Percentiles rank a stretch among this genome's conserved stretches.
phyloP scores from a whole-genome alignment of 2,888 invertebrate species.

The Macaria notata region DNA sequence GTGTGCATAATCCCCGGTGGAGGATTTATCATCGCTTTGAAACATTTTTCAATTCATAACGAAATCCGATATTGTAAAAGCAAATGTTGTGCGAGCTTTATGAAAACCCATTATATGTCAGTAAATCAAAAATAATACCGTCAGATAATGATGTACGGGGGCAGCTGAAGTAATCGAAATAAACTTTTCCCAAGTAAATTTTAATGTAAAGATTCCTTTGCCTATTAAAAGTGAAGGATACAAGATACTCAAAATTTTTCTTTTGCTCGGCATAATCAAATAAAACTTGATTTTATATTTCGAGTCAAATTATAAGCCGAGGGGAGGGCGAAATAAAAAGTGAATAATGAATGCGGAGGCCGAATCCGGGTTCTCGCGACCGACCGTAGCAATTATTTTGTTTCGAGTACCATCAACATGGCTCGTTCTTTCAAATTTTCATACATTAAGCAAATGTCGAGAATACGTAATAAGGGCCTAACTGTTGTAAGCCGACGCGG shows the following conservation, averaged over 20 bases:
- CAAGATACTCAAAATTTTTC: conserved; percentile 66
- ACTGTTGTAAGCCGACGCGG: conserved; percentile 69
- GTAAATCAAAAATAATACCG: conserved; percentile 18
- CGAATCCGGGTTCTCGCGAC: conserved; percentile 76
- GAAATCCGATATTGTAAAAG: conserved; percentile 15
- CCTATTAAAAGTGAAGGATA: conserved; percentile 70
- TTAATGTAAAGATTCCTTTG: conserved; percentile 56
- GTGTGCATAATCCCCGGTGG: conserved; percentile 1
- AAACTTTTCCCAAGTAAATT: conserved; percentile 53
- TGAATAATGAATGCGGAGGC: conserved; percentile 81
- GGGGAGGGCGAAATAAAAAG: conserved; percentile 79
- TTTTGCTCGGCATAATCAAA: conserved; percentile 75
- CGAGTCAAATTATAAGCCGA: conserved; percentile 80
- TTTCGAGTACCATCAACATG: conserved; percentile 81
- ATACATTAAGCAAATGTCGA: conserved; percentile 81
- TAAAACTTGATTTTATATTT: conserved; percentile 82
- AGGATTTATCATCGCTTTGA: conserved; percentile 7
- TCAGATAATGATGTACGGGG: conserved; percentile 27
- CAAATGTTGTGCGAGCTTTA: conserved; percentile 6
- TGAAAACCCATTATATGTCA: conserved; percentile 12
- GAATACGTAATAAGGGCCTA: conserved; percentile 78
- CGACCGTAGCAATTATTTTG: conserved; percentile 81
- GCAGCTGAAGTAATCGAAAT: conserved; percentile 45
- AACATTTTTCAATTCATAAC: conserved; percentile 5
- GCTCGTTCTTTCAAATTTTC: conserved; percentile 81